These are phyloP conservation scores for Scomber colias DNA, from an alignment of 2,113 vertebrate genomes.

Conservation along the genomic window DNA sequence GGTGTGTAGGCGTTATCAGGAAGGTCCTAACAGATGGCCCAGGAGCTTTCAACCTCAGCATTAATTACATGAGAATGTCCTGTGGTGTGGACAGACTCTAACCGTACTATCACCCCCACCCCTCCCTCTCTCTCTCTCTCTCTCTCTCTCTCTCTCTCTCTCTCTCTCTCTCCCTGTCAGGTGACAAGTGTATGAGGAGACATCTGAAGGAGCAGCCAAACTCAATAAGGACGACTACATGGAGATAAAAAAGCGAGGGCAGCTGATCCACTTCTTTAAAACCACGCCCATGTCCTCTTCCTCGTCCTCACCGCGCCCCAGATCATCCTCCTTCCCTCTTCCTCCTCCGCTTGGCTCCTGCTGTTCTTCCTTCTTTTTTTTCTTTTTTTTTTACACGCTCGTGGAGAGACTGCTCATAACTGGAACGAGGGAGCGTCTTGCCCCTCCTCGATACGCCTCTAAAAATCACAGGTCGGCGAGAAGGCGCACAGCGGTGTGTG, in stretches of 20 bases:
- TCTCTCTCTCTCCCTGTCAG: constrained; percentile 51
- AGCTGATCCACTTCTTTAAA: constrained; percentile 57
- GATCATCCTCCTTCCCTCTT: constrained; percentile 41
- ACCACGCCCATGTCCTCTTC: constrained; percentile 39
- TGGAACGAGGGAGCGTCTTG: constrained; percentile 75
- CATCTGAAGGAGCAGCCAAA: constrained; percentile 38
- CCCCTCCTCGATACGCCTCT: constrained; percentile 61
- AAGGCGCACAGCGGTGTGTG: constrained; percentile 20
- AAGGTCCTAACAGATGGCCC: constrained; percentile 79
- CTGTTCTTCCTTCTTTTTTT: constrained; percentile 30
- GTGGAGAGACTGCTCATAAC: constrained; percentile 54
- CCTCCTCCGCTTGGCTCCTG: constrained; percentile 47
- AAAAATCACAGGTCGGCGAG: constrained; percentile 40
- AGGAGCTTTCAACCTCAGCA: constrained; percentile 65
- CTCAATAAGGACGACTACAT: constrained; percentile 30
- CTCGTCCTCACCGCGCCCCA: neutral
- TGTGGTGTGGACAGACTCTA: constrained; percentile 62
- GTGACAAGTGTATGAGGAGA: constrained; percentile 73
- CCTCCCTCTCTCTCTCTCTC: neutral
- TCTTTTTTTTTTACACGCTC: neutral
- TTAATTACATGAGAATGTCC: constrained; percentile 80
- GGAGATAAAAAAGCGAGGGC: constrained; percentile 38
- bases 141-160: constrained; percentile 8
- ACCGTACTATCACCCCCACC: constrained; percentile 18
- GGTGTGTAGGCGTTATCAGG: constrained; percentile 60